Evolutionary conservation across 2,888 invertebrate genomes (phyloP).

Genomic region (Pterobdella sp.): DNA sequence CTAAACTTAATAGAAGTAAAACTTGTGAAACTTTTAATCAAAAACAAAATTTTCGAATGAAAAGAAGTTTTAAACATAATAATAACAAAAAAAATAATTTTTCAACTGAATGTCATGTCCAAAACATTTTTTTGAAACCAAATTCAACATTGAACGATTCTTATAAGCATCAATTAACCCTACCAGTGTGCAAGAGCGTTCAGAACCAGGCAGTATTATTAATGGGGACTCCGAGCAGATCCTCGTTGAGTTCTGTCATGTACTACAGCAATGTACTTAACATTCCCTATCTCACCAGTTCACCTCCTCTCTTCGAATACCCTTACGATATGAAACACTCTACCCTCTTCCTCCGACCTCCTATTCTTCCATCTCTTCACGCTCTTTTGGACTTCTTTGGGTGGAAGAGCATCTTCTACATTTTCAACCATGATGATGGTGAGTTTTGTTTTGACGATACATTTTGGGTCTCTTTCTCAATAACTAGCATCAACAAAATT

Average conservation of each 20-base stretch:
- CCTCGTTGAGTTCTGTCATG: not conserved
- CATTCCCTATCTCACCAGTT: conserved; percentile 2
- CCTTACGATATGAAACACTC: conserved; percentile 4
- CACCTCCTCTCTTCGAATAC: not conserved
- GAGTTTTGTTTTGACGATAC: conserved; percentile 19
- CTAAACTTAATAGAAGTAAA: too few species aligned
- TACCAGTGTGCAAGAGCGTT: not conserved
- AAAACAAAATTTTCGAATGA: too few species aligned
- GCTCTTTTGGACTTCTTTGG: conserved; percentile 86
- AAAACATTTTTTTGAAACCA: too few species aligned
- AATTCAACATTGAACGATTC: too few species aligned
- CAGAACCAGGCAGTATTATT: not conserved
- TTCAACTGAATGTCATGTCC: too few species aligned
- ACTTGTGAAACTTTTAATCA: too few species aligned
- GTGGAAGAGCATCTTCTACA: conserved; percentile 78
- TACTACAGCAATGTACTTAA: not conserved
- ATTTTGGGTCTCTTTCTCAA: too few species aligned
- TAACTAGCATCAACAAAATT: too few species aligned
- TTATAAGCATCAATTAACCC: not conserved
- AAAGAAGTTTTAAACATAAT: too few species aligned
- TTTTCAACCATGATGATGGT: conserved; percentile 66
- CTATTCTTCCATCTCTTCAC: conserved; percentile 87
- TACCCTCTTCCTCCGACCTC: conserved; percentile 67
- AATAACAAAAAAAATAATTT: too few species aligned
- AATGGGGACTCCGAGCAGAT: not conserved